Conservation (phyloP, 1,140 invertebrate genomes). For the Sinella curviseta region DNA sequence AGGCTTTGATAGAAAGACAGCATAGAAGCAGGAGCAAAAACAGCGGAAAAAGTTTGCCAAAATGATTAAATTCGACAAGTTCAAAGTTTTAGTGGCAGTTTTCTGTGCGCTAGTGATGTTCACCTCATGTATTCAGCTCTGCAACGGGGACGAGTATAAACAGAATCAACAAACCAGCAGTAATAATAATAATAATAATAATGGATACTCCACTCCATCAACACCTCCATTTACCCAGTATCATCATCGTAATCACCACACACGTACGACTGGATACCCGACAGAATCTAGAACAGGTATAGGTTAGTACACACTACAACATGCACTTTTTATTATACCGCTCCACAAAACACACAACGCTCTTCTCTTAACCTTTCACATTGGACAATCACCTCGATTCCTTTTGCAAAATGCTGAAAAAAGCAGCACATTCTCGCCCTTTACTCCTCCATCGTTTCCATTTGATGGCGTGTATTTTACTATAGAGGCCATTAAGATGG, state of each 20-base stretch:
- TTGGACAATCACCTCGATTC: constrained; percentile 13
- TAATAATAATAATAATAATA: neutral
- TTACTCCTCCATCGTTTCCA: neutral
- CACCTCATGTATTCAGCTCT: neutral
- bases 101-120: neutral
- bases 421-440: too few species aligned
- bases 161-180: neutral
- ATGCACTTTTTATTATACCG: neutral
- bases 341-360: neutral
- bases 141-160: neutral
- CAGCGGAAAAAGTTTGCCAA: neutral
- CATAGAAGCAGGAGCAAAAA: neutral
- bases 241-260: constrained; percentile 15
- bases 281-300: constrained; percentile 20
- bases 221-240: constrained; percentile 11
- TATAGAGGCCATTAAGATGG: neutral
- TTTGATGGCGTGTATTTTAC: neutral
- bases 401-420: neutral
- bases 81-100: constrained; percentile 8
- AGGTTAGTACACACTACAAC: constrained; percentile 19
- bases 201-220: constrained; percentile 9
- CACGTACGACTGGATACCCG: neutral
- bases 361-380: neutral
- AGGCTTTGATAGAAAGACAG: neutral
- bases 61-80: neutral